phyloP scores from a whole-genome alignment of 2,888 invertebrate species.

The Pandemis heparana region DNA sequence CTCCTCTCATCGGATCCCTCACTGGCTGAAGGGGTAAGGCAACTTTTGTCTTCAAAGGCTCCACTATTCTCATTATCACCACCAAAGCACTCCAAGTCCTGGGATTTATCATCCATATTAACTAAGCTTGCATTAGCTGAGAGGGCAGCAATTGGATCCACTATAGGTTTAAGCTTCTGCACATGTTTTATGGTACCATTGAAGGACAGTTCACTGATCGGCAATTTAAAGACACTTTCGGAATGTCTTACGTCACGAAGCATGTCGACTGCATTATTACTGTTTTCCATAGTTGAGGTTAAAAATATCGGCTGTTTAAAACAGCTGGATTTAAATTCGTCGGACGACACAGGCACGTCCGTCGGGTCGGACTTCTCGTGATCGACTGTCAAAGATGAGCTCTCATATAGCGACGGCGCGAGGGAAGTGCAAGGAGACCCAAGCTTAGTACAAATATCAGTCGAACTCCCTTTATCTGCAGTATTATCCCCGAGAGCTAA shows the following conservation, averaged over 20 bases:
- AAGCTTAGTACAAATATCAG: slow-evolving; percentile 62
- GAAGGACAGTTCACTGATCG: slow-evolving; percentile 77
- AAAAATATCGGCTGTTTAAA: slow-evolving; percentile 74
- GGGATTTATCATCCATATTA: slow-evolving; percentile 57
- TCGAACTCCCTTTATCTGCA: slow-evolving; percentile 59
- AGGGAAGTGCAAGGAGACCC: slow-evolving; percentile 67
- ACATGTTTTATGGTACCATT: slow-evolving; percentile 82
- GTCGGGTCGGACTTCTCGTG: slow-evolving; percentile 70
- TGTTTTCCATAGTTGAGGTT: slow-evolving; percentile 83
- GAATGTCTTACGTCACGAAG: slow-evolving; percentile 69
- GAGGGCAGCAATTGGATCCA: slow-evolving; percentile 74
- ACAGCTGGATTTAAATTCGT: slow-evolving; percentile 69
- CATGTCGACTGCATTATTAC: slow-evolving; percentile 81
- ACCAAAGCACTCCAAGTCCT: slow-evolving; percentile 50
- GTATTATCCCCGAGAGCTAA: slow-evolving; percentile 55
- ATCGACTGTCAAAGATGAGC: slow-evolving; percentile 67
- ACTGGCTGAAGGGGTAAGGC: slow-evolving; percentile 41
- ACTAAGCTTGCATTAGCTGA: slow-evolving; percentile 61
- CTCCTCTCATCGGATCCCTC: slow-evolving; percentile 51
- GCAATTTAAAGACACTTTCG: slow-evolving; percentile 77
- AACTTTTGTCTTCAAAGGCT: slow-evolving; percentile 50
- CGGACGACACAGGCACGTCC: slow-evolving; percentile 69
- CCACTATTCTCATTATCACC: slow-evolving; percentile 49
- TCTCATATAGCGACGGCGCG: slow-evolving; percentile 62
- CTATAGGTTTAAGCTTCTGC: slow-evolving; percentile 77